Conservation (phyloP, 2,797 vertebrate species). For the Gobionotothen gibberifrons region DNA sequence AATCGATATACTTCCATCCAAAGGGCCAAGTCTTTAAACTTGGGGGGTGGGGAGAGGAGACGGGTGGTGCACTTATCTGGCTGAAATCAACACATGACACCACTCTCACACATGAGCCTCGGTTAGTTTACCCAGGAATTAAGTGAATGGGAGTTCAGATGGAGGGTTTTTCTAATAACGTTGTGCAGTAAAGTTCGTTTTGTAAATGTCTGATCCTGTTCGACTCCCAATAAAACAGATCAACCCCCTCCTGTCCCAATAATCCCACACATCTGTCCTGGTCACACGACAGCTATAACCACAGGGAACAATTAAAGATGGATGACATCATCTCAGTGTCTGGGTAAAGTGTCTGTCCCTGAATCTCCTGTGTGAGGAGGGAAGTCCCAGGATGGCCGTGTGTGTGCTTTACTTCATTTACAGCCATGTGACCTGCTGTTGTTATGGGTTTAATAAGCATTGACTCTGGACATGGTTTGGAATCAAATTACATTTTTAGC, state of each 20-base stretch:
- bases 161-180: constrained; percentile 39
- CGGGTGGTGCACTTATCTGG: constrained; percentile 36
- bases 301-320: constrained; percentile 61
- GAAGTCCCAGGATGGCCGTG: constrained; percentile 41
- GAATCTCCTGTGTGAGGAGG: constrained; percentile 25
- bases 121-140: constrained; percentile 11
- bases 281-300: constrained; percentile 59
- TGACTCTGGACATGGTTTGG: constrained; percentile 1
- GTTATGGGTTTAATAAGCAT: constrained; percentile 15
- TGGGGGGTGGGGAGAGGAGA: constrained; percentile 9
- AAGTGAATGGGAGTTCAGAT: constrained; percentile 30
- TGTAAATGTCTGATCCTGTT: constrained; percentile 39
- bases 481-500: constrained; percentile 28
- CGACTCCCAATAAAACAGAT: constrained; percentile 38
- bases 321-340: constrained; percentile 71
- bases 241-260: constrained; percentile 2
- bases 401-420: constrained; percentile 26
- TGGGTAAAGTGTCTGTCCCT: constrained; percentile 40
- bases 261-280: constrained; percentile 45
- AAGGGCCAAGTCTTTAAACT: constrained; percentile 43
- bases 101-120: constrained; percentile 23
- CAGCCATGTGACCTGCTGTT: constrained; percentile 22
- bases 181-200: constrained; percentile 35
- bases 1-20: constrained; percentile 29
- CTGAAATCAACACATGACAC: constrained; percentile 51